Percentiles rank a stretch among this genome's conserved stretches.
Conservation (phyloP, 2,797 vertebrate species). For the Halcyon badia region DNA sequence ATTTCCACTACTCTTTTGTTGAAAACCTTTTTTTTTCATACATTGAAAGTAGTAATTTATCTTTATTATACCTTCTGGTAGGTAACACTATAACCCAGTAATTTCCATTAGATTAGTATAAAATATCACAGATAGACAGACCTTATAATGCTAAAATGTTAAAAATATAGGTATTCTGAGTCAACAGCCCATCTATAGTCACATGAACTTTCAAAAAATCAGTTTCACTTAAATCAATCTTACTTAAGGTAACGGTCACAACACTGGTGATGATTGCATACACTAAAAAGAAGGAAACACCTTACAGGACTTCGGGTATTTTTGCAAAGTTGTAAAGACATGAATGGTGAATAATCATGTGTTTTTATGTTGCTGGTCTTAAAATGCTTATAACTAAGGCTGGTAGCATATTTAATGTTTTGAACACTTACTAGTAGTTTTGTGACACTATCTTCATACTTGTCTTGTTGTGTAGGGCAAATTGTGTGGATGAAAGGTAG, state of each 20-base stretch:
- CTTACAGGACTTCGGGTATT: background rate
- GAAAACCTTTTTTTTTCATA: background rate
- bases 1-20: background rate
- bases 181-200: background rate
- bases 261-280: background rate
- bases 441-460: constrained; percentile 75
- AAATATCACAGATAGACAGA: background rate
- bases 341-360: background rate
- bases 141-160: background rate
- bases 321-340: background rate
- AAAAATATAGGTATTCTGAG: background rate
- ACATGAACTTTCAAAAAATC: background rate
- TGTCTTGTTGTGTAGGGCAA: constrained; percentile 82
- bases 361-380: background rate
- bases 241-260: background rate
- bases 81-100: background rate
- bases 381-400: background rate
- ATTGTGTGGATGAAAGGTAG: constrained; percentile 94
- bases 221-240: background rate
- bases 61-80: background rate
- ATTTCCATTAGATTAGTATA: background rate
- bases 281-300: background rate
- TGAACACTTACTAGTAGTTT: constrained; percentile 80
- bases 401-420: background rate
- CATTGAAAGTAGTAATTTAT: background rate